Percentiles rank a stretch among this genome's conserved stretches.
Evolutionary conservation across 2,113 vertebrate species (phyloP).

Genomic region (Dryoscopus gambensis): DNA sequence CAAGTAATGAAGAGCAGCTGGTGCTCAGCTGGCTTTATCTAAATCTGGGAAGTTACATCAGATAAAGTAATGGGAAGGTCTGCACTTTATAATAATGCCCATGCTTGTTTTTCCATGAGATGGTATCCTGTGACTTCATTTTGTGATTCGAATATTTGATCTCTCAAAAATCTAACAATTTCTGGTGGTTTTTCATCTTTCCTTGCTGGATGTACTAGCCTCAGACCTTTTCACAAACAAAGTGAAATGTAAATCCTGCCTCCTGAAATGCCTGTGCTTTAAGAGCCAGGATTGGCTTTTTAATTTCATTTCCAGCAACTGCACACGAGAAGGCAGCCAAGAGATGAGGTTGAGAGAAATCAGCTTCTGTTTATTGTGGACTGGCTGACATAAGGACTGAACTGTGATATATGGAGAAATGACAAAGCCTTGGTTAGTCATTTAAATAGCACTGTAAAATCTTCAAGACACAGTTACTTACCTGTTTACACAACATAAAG

Average conservation of each 20-base stretch:
- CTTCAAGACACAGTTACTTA: not conserved
- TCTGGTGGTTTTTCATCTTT: not conserved
- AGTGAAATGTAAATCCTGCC: not conserved
- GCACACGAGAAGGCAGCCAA: not conserved
- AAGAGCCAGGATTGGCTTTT: not conserved
- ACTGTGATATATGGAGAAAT: not conserved
- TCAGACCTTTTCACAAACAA: not conserved
- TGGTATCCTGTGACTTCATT: not conserved
- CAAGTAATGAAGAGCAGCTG: not conserved
- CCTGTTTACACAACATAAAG: not conserved
- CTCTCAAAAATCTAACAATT: not conserved
- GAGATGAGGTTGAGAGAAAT: not conserved
- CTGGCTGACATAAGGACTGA: not conserved
- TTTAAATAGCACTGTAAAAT: not conserved
- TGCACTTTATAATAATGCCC: not conserved
- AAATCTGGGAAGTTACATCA: not conserved
- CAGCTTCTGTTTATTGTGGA: not conserved
- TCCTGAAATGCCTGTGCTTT: not conserved
- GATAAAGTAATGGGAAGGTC: not conserved
- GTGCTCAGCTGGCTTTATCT: not conserved
- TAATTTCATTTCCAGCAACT: not conserved
- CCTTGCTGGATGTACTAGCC: not conserved
- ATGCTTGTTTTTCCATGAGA: not conserved
- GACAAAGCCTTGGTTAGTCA: not conserved
- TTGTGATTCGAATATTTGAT: not conserved